A percentile compares a stretch with the other conserved stretches of the same genome.
Conservation (phyloP, 2,888 invertebrate species). For the Philopedon plagiatum region DNA sequence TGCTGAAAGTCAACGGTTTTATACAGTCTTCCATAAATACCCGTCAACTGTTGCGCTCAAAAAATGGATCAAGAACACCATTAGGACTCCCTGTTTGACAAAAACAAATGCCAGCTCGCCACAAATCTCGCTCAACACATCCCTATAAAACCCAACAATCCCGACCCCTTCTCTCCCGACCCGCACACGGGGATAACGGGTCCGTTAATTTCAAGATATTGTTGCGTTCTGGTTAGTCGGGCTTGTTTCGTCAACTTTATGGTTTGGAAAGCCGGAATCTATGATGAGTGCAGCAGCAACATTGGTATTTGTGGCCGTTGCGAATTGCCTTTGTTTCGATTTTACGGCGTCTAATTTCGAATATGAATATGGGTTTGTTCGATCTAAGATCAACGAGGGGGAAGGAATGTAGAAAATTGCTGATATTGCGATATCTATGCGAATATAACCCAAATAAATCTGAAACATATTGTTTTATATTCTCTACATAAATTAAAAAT, state of each 20-base stretch:
- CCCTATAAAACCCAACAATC: background rate
- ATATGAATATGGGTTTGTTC: background rate
- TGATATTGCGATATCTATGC: too few relatives aligned
- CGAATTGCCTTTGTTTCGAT: background rate
- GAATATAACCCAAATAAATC: too few relatives aligned
- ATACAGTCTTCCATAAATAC: too few relatives aligned
- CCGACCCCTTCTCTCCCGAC: background rate
- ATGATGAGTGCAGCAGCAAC: slow-evolving; percentile 7
- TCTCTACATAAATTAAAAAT: too few relatives aligned
- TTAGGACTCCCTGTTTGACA: too few relatives aligned
- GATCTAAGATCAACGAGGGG: too few relatives aligned
- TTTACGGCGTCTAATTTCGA: background rate
- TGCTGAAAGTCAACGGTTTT: too few relatives aligned
- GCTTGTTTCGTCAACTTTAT: slow-evolving; percentile 57
- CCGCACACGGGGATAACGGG: slow-evolving; percentile 50
- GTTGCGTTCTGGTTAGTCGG: slow-evolving; percentile 60
- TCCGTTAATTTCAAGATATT: slow-evolving; percentile 68
- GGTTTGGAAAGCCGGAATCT: slow-evolving; percentile 27
- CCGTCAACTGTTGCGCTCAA: too few relatives aligned
- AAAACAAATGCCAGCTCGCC: background rate
- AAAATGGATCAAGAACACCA: too few relatives aligned
- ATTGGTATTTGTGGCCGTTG: background rate
- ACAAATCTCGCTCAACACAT: background rate
- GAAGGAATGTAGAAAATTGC: too few relatives aligned
- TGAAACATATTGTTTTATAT: too few relatives aligned